A percentile compares a stretch with the other conserved stretches of the same genome.
Conservation (phyloP, 2,113 vertebrate species). For the Cariama cristata region DNA sequence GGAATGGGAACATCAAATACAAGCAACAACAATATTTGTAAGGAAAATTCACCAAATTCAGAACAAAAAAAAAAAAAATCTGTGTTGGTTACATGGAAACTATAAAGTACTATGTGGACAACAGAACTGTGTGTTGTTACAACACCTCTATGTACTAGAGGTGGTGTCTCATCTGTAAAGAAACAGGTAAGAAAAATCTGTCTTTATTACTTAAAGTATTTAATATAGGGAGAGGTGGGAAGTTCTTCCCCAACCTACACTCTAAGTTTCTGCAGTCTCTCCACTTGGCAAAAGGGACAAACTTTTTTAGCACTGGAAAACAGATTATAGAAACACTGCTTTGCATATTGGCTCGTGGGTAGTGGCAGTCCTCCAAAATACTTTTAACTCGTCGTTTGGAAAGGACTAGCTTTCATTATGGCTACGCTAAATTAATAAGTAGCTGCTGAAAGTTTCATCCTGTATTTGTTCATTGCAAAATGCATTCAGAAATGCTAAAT, state of each 20-base stretch:
- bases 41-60: neutral
- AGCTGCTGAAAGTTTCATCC: neutral
- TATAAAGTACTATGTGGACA: neutral
- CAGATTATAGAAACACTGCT: neutral
- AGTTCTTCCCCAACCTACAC: neutral
- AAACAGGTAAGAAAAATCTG: neutral
- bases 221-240: neutral
- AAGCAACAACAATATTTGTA: neutral
- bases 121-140: neutral
- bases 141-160: neutral
- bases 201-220: neutral
- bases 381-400: neutral
- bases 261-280: neutral
- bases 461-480: neutral
- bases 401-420: neutral
- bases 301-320: neutral
- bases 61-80: neutral
- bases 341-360: neutral
- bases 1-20: neutral
- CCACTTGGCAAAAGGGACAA: neutral
- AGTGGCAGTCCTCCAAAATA: neutral
- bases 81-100: neutral
- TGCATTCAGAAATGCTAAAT: neutral
- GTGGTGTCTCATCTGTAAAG: neutral
- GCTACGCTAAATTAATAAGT: neutral